Evolutionary conservation across 2,888 invertebrate genomes (phyloP), one percentile per base, ranked within the genome.

Genomic region (Tiphia femorata): DNA sequence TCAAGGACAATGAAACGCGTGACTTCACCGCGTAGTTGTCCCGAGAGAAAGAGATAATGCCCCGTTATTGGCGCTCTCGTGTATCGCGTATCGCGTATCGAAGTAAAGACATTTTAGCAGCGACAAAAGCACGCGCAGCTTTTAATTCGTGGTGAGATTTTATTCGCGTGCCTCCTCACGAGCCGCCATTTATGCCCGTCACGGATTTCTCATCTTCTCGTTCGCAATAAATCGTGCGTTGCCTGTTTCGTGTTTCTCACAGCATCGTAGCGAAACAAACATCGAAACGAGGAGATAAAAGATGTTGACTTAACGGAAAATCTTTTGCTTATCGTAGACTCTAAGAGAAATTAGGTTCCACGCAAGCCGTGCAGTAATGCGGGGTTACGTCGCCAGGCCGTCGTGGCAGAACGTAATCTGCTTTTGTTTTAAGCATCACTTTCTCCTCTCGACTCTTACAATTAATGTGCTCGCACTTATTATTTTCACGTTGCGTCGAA

Each of bases 1-100:
- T 64, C 60, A 73, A 70, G 73, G 67, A 67, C 75, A 72, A 70
- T 69, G 67, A 67, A 60, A 66, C 61, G 65, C 54, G 47, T 56
- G 62, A 55, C 63, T 65, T 51, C 62, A 46, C 52, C 49, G 55
- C 52, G 56, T 62, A 55, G 56, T 55, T 53, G 47, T 50, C 35
- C 53, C 40, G 49, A 52, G 14, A 54, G 54, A 48, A 64, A 56
- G 57, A 56, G 56, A 62, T 51, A 41, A 35, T 49, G 56, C 59
- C 50, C 55, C 58, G 59, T 67, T 65, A 70, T 64, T 57, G 53
- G 46, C 44, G 47, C 49, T 58, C 57, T 62, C 58, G 52, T 48
- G 30, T 58, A 44, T 62, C 58, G 53, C 61, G 53, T 50, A 53
- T 52, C 52, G 33, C 56, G 60, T 48, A 51, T 41, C 49, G 41